Percentiles rank a stretch among this genome's conserved stretches.
Conservation (phyloP, 2,888 invertebrate genomes). For the Drosophila fulvimacula region DNA sequence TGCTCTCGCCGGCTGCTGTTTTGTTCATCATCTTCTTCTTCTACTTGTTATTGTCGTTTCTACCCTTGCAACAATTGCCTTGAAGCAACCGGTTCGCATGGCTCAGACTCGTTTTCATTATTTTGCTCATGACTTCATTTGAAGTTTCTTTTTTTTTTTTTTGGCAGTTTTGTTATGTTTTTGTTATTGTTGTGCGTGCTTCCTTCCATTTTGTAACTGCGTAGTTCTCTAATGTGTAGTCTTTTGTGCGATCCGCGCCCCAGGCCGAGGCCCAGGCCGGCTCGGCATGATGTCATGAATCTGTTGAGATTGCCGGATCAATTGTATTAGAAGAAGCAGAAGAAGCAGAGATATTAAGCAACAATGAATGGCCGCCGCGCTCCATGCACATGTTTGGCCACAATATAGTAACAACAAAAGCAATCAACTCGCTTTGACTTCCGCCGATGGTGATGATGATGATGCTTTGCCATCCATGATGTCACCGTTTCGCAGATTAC, state of each 20-base stretch:
- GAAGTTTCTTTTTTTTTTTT: slow-evolving; percentile 26
- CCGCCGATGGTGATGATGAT: slow-evolving; percentile 23
- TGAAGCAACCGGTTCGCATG: slow-evolving; percentile 43
- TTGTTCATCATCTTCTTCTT: neutral
- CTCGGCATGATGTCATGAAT: slow-evolving; percentile 52
- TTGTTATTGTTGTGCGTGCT: slow-evolving; percentile 7
- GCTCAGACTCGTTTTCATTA: slow-evolving; percentile 39
- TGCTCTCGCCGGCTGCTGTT: slow-evolving; percentile 12
- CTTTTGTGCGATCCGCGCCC: slow-evolving; percentile 28
- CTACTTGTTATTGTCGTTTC: neutral
- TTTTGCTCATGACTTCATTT: slow-evolving; percentile 45
- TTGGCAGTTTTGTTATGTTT: slow-evolving; percentile 11
- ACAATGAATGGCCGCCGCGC: slow-evolving; percentile 4
- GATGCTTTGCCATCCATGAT: slow-evolving; percentile 32
- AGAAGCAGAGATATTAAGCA: neutral
- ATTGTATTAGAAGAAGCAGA: neutral
- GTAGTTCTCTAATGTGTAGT: slow-evolving; percentile 38
- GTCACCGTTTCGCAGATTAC: slow-evolving; percentile 27
- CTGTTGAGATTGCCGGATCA: slow-evolving; percentile 9
- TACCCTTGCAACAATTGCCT: slow-evolving; percentile 16
- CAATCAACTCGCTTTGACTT: slow-evolving; percentile 18
- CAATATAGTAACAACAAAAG: slow-evolving; percentile 10
- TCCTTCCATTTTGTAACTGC: slow-evolving; percentile 40
- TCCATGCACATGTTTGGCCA: slow-evolving; percentile 4
- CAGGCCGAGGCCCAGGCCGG: too few relatives aligned